Evolutionary conservation across 37 sponge, comb jelly and placozoan genomes (phyloP).

Genomic region (Crambe crambe): DNA sequence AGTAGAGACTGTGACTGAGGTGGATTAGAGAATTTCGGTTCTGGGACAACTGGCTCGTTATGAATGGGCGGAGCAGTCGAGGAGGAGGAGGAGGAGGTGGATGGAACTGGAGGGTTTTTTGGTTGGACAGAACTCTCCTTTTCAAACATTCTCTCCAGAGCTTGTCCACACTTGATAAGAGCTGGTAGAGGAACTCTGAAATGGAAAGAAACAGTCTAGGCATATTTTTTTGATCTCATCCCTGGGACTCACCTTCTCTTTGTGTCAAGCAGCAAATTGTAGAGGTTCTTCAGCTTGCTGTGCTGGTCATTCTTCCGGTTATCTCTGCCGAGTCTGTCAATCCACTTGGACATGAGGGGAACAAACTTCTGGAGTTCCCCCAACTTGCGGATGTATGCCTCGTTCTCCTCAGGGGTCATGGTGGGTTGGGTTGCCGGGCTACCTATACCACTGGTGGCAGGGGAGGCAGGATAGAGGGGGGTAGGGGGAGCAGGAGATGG

Average conservation of each 20-base stretch:
- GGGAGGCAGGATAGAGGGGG: constrained; percentile 47
- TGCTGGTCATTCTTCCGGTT: constrained; percentile 37
- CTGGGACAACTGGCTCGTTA: constrained; percentile 7
- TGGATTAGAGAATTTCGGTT: not conserved
- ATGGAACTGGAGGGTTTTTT: not conserved
- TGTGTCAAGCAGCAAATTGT: constrained; percentile 17
- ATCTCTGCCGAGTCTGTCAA: constrained; percentile 20
- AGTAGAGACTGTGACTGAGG: constrained; percentile 43
- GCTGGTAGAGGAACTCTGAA: constrained; percentile 42
- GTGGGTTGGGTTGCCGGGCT: constrained; percentile 46
- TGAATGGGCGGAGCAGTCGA: not conserved
- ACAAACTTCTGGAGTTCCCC: constrained; percentile 54
- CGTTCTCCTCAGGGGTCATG: constrained; percentile 55
- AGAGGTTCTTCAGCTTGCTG: constrained; percentile 43
- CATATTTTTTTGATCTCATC: too few species aligned
- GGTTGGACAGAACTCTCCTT: not conserved
- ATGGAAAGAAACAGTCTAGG: not conserved
- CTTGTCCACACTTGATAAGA: constrained; percentile 40
- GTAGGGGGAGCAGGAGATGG: constrained; percentile 56
- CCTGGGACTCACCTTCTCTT: constrained; percentile 49
- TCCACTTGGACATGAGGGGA: constrained; percentile 48
- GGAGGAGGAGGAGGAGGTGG: constrained; percentile 7
- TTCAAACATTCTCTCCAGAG: constrained; percentile 54
- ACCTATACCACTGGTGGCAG: constrained; percentile 25
- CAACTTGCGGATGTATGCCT: constrained; percentile 52